phyloP scores from a whole-genome alignment of 23 tunicate genomes.

The Halocynthia roretzi region DNA sequence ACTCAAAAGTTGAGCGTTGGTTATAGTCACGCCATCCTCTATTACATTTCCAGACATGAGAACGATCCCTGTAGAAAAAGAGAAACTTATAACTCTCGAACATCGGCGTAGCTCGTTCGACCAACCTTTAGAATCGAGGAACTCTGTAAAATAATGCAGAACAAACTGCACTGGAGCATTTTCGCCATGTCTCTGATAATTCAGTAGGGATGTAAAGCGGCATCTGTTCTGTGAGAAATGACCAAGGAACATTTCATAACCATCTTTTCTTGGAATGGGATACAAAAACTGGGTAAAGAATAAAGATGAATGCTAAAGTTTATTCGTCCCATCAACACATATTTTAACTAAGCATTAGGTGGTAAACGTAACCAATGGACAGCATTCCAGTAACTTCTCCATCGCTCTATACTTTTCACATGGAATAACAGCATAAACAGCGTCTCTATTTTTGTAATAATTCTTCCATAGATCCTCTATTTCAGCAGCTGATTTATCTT shows the following conservation, averaged over 20 bases:
- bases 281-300: constrained; percentile 50
- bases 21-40: constrained; percentile 34
- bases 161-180: constrained; percentile 56
- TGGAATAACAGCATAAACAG: constrained; percentile 75
- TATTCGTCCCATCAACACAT: too few relatives aligned
- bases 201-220: constrained; percentile 67
- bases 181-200: constrained; percentile 64
- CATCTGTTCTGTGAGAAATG: constrained; percentile 49
- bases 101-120: not conserved
- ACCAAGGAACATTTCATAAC: constrained; percentile 88
- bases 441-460: constrained; percentile 65
- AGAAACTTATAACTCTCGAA: not conserved
- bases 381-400: too few relatives aligned
- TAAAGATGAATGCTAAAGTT: not conserved
- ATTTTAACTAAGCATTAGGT: not conserved
- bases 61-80: constrained; percentile 43
- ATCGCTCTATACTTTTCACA: constrained; percentile 21
- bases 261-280: constrained; percentile 83
- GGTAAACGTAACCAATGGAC: not conserved
- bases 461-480: constrained; percentile 60
- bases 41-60: constrained; percentile 54
- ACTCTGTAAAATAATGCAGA: constrained; percentile 64
- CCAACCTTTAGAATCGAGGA: constrained; percentile 42
- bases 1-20: constrained; percentile 73
- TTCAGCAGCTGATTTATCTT: constrained; percentile 31